Percentiles rank a stretch among this genome's conserved stretches.
Evolutionary conservation across 2,888 invertebrate species (phyloP).

Genomic region (Monopis laevigella): DNA sequence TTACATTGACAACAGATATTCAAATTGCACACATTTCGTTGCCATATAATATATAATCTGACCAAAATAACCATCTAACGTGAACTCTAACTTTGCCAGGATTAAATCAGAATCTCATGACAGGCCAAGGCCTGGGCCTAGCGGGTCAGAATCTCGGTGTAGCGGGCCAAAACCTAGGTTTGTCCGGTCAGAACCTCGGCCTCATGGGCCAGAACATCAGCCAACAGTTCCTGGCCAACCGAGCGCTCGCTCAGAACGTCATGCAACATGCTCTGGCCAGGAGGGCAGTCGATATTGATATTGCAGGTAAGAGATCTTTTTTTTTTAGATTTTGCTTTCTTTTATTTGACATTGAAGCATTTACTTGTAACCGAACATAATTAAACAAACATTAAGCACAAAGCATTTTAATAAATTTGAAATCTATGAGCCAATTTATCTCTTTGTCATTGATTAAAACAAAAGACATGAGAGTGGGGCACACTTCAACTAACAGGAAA

Average conservation of each 20-base stretch:
- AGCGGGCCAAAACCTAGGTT: conserved; percentile 18
- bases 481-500: no score
- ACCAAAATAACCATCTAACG: no score
- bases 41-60: no score
- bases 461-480: no score
- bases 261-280: conserved; percentile 53
- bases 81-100: neutral
- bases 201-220: conserved; percentile 45
- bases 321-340: neutral
- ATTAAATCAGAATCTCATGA: conserved; percentile 25
- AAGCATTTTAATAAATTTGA: no score
- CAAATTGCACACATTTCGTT: no score
- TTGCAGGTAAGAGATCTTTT: conserved; percentile 24
- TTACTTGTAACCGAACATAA: no score
- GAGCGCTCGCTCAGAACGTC: conserved; percentile 34
- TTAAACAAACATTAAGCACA: no score
- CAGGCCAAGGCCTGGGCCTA: neutral
- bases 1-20: no score
- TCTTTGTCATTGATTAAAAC: no score
- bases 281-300: conserved; percentile 46
- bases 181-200: conserved; percentile 39
- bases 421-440: no score
- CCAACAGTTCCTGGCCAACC: conserved; percentile 40
- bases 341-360: neutral
- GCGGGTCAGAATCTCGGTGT: conserved; percentile 25